phyloP scores from a whole-genome alignment of 2,797 vertebrate species.

The Enteromius argenteus region DNA sequence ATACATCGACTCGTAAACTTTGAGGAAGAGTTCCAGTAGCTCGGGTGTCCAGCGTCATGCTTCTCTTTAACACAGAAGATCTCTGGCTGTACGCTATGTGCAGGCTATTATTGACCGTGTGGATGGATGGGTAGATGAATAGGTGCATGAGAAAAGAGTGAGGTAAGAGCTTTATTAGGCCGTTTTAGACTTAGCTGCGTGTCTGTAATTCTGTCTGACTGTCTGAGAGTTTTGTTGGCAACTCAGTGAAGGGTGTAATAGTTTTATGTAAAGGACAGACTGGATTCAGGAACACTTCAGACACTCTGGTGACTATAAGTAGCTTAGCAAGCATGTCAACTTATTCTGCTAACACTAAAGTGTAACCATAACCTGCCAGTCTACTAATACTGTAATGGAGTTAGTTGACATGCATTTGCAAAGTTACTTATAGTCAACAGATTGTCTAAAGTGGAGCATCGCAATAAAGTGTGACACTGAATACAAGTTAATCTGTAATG shows the following conservation, averaged over 20 bases:
- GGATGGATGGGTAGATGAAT: not conserved
- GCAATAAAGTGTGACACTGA: not conserved
- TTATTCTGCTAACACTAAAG: not conserved
- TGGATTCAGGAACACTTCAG: not conserved
- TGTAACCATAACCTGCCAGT: not conserved
- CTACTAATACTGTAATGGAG: not conserved
- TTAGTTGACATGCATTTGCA: not conserved
- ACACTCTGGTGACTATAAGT: not conserved
- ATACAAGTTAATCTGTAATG: not conserved
- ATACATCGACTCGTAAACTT: conserved; percentile 1
- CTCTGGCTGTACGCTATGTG: conserved; percentile 54
- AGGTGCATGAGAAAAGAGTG: conserved; percentile 68
- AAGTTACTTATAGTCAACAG: not conserved
- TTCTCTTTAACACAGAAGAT: not conserved
- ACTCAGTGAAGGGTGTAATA: not conserved
- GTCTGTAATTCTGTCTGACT: conserved; percentile 4
- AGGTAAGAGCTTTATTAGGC: conserved; percentile 74
- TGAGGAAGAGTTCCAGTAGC: conserved; percentile 30
- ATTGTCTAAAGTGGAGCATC: not conserved
- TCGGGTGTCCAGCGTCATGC: conserved; percentile 38
- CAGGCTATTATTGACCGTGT: conserved; percentile 76
- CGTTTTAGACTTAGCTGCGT: not conserved
- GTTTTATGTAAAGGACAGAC: too few species aligned
- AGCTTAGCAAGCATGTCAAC: not conserved
- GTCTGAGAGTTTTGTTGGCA: not conserved